These are phyloP conservation scores for Mionectes macconnelli DNA, from an alignment of 2,113 vertebrate species.

Conservation along the genomic window DNA sequence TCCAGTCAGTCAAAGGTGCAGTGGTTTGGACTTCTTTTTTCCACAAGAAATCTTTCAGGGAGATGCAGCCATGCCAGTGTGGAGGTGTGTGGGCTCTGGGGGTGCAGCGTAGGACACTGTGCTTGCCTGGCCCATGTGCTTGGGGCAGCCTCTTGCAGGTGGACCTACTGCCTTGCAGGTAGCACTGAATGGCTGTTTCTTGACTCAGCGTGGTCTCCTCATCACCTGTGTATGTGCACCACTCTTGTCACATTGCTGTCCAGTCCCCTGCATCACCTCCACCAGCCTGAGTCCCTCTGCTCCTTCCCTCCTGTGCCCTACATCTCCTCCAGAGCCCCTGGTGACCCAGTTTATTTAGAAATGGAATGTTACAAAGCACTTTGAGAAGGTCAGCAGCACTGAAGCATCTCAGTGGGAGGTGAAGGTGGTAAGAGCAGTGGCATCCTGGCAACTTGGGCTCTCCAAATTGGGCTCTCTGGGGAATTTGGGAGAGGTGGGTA, in stretches of 20 bases:
- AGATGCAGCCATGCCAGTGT: not conserved
- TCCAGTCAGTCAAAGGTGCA: not conserved
- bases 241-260: not conserved
- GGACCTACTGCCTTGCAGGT: not conserved
- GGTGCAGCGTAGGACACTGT: not conserved
- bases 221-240: not conserved
- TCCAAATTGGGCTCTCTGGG: not conserved
- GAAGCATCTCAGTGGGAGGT: not conserved
- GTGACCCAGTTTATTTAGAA: not conserved
- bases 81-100: not conserved
- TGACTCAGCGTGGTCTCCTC: rapidly evolving
- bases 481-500: not conserved
- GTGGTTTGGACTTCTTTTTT: not conserved
- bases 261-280: not conserved
- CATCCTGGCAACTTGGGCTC: not conserved
- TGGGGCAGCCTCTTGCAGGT: not conserved
- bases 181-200: not conserved
- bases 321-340: not conserved
- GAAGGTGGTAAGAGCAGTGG: not conserved
- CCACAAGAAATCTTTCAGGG: not conserved
- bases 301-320: not conserved
- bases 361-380: not conserved
- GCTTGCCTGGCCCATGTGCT: rapidly evolving
- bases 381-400: not conserved
- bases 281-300: not conserved